These are phyloP conservation scores for Alloplasta piceator DNA, from an alignment of 2,888 invertebrate genomes.

Conservation along the genomic window DNA sequence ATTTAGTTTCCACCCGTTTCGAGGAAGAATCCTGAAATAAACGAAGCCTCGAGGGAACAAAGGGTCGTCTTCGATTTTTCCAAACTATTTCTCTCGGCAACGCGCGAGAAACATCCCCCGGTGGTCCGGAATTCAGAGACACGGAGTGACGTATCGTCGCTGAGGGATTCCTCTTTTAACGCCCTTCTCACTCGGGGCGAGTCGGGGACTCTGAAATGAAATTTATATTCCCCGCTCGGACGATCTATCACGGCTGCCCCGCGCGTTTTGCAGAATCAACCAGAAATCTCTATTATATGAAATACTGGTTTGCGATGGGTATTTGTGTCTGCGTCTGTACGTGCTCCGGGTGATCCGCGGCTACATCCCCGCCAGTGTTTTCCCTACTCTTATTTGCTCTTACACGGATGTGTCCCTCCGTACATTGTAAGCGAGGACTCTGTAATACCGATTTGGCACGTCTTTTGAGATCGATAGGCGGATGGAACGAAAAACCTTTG, in stretches of 20 bases:
- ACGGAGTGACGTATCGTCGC: conserved; percentile 78
- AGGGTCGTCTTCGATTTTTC: too few relatives aligned
- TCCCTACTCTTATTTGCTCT: conserved; percentile 38
- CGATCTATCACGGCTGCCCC: conserved; percentile 72
- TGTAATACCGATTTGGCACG: conserved; percentile 60
- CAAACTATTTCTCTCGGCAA: too few relatives aligned
- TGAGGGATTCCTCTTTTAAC: conserved; percentile 74
- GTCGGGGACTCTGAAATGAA: conserved; percentile 65
- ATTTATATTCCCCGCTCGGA: conserved; percentile 75
- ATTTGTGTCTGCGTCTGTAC: conserved; percentile 1
- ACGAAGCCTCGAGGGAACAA: too few relatives aligned
- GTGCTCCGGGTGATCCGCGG: conserved; percentile 5
- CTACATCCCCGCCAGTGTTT: background rate
- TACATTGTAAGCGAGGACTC: background rate
- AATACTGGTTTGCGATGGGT: conserved; percentile 1
- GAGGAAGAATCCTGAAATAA: background rate
- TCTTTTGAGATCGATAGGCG: conserved; percentile 57
- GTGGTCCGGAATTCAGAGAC: background rate
- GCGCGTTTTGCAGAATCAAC: conserved; percentile 70
- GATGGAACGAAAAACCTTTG: conserved; percentile 42
- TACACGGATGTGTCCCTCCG: background rate
- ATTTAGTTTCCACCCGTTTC: background rate
- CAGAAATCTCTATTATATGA: conserved; percentile 73
- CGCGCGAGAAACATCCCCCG: too few relatives aligned
- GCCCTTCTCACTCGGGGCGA: conserved; percentile 72